phyloP scores from a whole-genome alignment of 1,140 invertebrate genomes.

The Hydropsyche tenuis region DNA sequence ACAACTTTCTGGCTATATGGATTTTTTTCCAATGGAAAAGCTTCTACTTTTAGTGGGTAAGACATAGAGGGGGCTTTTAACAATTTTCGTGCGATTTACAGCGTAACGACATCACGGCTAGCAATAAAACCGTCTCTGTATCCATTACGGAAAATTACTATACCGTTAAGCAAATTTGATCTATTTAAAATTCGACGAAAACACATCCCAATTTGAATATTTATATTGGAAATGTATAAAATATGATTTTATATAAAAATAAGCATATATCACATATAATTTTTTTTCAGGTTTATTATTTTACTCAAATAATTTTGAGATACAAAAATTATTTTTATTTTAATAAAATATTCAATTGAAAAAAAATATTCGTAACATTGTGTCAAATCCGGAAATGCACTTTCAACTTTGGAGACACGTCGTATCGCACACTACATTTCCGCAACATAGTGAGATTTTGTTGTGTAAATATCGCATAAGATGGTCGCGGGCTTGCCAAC shows the following conservation, averaged over 20 bases:
- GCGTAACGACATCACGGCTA: constrained; percentile 12
- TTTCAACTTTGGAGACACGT: neutral
- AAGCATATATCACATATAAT: too few species aligned
- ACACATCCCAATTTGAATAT: too few species aligned
- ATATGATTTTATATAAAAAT: too few species aligned
- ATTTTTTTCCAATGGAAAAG: neutral
- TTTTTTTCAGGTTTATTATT: too few species aligned
- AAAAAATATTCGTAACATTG: too few species aligned
- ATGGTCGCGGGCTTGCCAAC: neutral
- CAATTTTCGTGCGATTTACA: constrained; percentile 20
- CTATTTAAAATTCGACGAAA: constrained; percentile 7
- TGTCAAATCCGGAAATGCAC: too few species aligned
- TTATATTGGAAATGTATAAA: too few species aligned
- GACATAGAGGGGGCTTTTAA: constrained; percentile 1
- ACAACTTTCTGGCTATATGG: constrained; percentile 7
- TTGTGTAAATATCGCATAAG: constrained; percentile 33
- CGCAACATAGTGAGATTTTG: constrained; percentile 30
- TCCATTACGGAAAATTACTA: constrained; percentile 23
- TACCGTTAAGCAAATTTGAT: constrained; percentile 21
- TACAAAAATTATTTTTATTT: too few species aligned
- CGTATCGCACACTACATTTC: too few species aligned
- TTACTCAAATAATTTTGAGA: too few species aligned
- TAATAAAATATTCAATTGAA: too few species aligned
- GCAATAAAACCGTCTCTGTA: constrained; percentile 10
- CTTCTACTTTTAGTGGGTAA: neutral